phyloP scores from a whole-genome alignment of 2,888 invertebrate genomes.

The Drosophila leonis region DNA sequence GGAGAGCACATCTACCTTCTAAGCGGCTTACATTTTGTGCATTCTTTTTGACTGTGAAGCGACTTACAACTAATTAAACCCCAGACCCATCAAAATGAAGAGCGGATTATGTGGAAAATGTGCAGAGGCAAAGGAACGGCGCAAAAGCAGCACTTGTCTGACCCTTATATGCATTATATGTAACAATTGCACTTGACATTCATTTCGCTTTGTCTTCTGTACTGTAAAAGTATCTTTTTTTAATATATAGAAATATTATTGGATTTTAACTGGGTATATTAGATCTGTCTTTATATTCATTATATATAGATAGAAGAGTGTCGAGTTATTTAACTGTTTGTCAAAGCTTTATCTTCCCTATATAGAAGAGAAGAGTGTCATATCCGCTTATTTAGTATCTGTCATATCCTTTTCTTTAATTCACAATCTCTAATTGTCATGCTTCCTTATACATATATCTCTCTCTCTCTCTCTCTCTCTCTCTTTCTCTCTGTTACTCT shows the following conservation, averaged over 20 bases:
- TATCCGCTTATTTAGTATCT: not conserved
- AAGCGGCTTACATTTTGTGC: constrained; percentile 62
- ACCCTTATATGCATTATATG: constrained; percentile 13
- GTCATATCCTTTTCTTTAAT: not conserved
- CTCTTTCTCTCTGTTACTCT: not conserved
- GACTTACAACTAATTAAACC: constrained; percentile 19
- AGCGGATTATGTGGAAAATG: constrained; percentile 16
- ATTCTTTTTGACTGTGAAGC: constrained; percentile 27
- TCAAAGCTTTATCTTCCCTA: too few species aligned
- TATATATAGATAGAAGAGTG: too few species aligned
- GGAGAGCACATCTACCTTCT: constrained; percentile 39
- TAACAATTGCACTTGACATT: constrained; percentile 1
- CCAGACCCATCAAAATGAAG: constrained; percentile 14
- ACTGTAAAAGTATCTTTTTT: not conserved
- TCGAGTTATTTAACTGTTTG: too few species aligned
- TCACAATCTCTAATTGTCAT: not conserved
- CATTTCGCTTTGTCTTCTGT: not conserved
- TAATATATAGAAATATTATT: not conserved
- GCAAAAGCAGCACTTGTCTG: not conserved
- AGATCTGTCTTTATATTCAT: not conserved
- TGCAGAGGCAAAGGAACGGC: not conserved
- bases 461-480: not conserved
- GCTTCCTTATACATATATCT: too few species aligned
- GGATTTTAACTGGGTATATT: not conserved
- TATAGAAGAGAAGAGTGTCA: too few species aligned